A percentile compares a stretch with the other conserved stretches of the same genome.
phyloP scores from a whole-genome alignment of 2,888 invertebrate genomes.

The Microdon myrmicae region DNA sequence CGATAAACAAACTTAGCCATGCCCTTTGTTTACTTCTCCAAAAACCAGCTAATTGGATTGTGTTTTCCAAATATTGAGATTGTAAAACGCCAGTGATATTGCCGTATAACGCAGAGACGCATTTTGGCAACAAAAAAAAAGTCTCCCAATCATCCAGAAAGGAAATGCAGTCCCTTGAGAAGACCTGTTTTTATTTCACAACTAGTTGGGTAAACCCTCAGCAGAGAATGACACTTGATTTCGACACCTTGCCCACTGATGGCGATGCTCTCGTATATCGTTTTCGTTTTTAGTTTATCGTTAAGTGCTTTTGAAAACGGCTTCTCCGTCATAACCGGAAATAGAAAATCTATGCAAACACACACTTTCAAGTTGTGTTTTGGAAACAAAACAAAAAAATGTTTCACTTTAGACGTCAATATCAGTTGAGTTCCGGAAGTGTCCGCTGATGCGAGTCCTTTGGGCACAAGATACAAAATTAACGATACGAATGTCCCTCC shows the following conservation, averaged over 20 bases:
- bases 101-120: no score
- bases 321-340: conserved; percentile 14
- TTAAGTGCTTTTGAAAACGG: conserved; percentile 1
- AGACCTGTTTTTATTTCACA: no score
- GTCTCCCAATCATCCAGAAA: no score
- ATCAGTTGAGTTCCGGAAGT: conserved; percentile 13
- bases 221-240: no score
- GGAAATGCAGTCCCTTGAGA: no score
- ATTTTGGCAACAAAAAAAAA: no score
- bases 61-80: no score
- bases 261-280: not conserved
- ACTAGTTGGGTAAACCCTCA: no score
- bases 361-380: conserved; percentile 9
- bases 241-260: not conserved
- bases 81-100: no score
- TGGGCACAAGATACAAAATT: conserved; percentile 12
- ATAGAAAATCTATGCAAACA: conserved; percentile 13
- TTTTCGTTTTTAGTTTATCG: conserved; percentile 1
- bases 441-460: conserved; percentile 10
- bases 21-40: no score
- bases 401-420: conserved; percentile 13
- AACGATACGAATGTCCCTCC: conserved; percentile 9
- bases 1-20: no score
- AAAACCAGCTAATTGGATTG: no score
- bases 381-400: not conserved